These are phyloP conservation scores for Octodonta nipae DNA, from an alignment of 2,888 invertebrate genomes.

Conservation along the genomic window DNA sequence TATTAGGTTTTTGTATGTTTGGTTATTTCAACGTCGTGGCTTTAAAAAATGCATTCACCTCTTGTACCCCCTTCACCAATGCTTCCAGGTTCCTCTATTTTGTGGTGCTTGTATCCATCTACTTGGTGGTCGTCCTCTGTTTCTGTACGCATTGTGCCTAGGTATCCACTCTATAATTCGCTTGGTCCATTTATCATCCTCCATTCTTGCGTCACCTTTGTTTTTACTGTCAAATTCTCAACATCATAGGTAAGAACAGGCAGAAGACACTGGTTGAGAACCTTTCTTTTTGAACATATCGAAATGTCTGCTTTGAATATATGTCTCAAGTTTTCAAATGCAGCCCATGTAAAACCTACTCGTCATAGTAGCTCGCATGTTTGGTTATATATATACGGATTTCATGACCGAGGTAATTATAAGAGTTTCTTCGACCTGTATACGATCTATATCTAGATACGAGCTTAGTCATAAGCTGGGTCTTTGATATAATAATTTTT, in stretches of 20 bases:
- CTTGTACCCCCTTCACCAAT: too few species aligned
- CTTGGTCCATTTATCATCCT: slow-evolving; percentile 1
- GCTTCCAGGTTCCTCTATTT: slow-evolving; percentile 1
- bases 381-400: slow-evolving; percentile 1
- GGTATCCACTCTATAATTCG: background rate
- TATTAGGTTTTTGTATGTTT: too few species aligned
- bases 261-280: too few species aligned
- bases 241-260: slow-evolving; percentile 1
- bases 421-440: background rate
- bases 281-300: too few species aligned
- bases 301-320: slow-evolving; percentile 1
- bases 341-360: too few species aligned
- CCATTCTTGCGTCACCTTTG: background rate
- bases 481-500: too few species aligned
- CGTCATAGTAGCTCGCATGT: too few species aligned
- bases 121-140: background rate
- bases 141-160: background rate
- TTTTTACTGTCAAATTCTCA: background rate
- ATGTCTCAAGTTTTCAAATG: slow-evolving; percentile 1
- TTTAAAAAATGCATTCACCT: too few species aligned
- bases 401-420: background rate
- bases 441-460: background rate
- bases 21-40: too few species aligned
- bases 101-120: slow-evolving; percentile 1
- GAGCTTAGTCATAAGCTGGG: background rate